Conservation (phyloP, 2,888 invertebrate genomes). For the Tetanocera ferruginea region DNA sequence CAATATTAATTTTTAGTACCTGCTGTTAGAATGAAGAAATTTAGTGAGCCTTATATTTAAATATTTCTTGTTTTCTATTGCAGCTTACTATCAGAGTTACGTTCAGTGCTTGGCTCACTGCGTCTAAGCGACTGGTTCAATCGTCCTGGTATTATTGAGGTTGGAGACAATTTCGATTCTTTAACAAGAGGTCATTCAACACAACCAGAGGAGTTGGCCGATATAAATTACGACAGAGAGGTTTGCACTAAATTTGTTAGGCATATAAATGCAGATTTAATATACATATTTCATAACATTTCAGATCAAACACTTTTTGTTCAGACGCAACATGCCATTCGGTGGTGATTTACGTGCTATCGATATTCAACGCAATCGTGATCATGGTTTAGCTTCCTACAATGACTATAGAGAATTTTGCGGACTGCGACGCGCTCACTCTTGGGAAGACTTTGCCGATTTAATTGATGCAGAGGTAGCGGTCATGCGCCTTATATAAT, state of each 20-base stretch:
- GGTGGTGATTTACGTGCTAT: conserved; percentile 85
- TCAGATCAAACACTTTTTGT: conserved; percentile 77
- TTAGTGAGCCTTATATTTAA: background rate
- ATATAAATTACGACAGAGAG: conserved; percentile 79
- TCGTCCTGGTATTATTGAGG: conserved; percentile 72
- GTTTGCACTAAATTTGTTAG: conserved; percentile 47
- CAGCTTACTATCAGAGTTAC: conserved; percentile 70
- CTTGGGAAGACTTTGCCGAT: conserved; percentile 80
- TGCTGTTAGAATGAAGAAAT: background rate
- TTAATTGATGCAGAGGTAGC: conserved; percentile 74
- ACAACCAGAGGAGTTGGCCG: conserved; percentile 83
- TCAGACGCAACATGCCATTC: conserved; percentile 79
- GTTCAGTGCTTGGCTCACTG: conserved; percentile 68
- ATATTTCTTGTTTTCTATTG: background rate
- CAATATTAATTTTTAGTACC: no score
- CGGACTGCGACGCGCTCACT: conserved; percentile 77
- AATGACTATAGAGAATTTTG: conserved; percentile 83
- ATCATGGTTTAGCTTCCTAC: conserved; percentile 87
- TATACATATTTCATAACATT: conserved; percentile 31
- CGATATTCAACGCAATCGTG: conserved; percentile 88
- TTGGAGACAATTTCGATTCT: conserved; percentile 76
- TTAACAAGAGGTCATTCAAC: conserved; percentile 81
- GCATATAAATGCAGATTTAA: background rate
- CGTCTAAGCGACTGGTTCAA: conserved; percentile 73
- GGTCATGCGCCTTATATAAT: background rate